Base-by-base conservation (phyloP, 2,797 vertebrate species). In the Eulemur mongoz region DNA sequence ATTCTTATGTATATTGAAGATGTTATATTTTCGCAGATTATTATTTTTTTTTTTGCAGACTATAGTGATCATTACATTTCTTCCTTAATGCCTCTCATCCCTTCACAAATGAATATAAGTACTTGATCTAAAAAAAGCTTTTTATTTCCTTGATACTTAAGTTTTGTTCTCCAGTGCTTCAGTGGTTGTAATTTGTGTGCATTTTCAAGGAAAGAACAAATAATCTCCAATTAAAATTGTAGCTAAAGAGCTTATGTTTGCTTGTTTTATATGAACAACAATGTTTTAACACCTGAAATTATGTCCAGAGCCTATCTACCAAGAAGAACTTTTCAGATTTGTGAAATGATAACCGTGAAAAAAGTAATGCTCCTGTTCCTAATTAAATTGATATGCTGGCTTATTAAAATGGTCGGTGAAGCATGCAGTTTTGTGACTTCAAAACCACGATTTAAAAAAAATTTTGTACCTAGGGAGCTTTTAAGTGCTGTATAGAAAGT, bases 161-260 rank as follows among this genome's bases (percentile, higher is more conserved):
- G 32, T 80, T 86, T 86, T 93, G 5, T 82, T 90, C 6, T 72
- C 2, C 57, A 35, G 18, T 76, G 48, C 13, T 79, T 67, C 89
- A 45, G 40, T 87, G 61, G 32, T 57, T 91, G 15, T 67, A 27
- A 25, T 84, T 78, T 89, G 43, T 85, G 27, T 89, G 30, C 38
- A 59, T 82, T 92, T 93, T 88, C 73, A 94, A 91, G 52, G 35
- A 89, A 85, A 69, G 38, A 80, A 70, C 70, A 72, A 35, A 4
- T 27, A 45, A 7, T 54, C 10, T 83, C 86, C 22, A 30, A 22
- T 78, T 79, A 78, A 82, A 89, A 85, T 78, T 65, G 35, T 91
- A 57, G 50, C 40, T 35, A 35, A 78, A 70, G 40, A 88, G 25
- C 7, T 63, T 86, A 14, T 43, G 54, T 20, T 88, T 73, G 35